phyloP scores from a whole-genome alignment of 1,140 invertebrate genomes.

The Artemia franciscana region DNA sequence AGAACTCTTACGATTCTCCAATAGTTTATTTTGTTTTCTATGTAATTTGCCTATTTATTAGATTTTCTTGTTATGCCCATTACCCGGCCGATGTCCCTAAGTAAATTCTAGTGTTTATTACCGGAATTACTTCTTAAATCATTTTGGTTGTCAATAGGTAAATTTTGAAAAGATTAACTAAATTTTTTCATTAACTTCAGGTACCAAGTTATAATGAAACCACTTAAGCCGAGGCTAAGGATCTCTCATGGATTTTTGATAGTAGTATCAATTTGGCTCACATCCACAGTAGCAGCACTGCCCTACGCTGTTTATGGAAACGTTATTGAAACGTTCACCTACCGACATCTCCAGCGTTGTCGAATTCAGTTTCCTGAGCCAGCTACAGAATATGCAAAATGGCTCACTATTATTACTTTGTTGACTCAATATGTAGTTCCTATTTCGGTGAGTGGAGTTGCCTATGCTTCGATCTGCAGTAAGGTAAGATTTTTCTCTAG shows the following conservation, averaged over 20 bases:
- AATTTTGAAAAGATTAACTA: neutral
- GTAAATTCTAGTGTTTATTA: neutral
- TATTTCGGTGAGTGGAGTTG: slow-evolving; percentile 21
- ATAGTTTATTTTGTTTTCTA: neutral
- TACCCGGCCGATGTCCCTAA: neutral
- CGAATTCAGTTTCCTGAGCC: slow-evolving; percentile 20
- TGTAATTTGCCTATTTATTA: neutral
- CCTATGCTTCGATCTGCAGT: slow-evolving; percentile 21
- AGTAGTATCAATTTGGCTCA: slow-evolving; percentile 24
- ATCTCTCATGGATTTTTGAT: slow-evolving; percentile 19
- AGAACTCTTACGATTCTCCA: too few relatives aligned
- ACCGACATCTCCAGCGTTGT: slow-evolving; percentile 18
- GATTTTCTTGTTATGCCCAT: neutral
- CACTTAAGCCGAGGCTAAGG: slow-evolving; percentile 22
- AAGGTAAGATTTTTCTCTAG: slow-evolving; percentile 15
- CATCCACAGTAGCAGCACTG: slow-evolving; percentile 22
- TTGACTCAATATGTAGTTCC: slow-evolving; percentile 29
- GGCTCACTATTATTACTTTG: slow-evolving; percentile 23
- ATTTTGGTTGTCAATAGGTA: neutral
- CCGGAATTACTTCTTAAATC: neutral
- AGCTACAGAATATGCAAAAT: slow-evolving; percentile 17
- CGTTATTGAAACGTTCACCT: slow-evolving; percentile 15
- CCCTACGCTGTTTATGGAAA: slow-evolving; percentile 26
- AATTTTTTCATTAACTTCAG: neutral
- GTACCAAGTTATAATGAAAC: slow-evolving; percentile 23